phyloP scores from a whole-genome alignment of 2,888 invertebrate species.

The Elysia crispata region DNA sequence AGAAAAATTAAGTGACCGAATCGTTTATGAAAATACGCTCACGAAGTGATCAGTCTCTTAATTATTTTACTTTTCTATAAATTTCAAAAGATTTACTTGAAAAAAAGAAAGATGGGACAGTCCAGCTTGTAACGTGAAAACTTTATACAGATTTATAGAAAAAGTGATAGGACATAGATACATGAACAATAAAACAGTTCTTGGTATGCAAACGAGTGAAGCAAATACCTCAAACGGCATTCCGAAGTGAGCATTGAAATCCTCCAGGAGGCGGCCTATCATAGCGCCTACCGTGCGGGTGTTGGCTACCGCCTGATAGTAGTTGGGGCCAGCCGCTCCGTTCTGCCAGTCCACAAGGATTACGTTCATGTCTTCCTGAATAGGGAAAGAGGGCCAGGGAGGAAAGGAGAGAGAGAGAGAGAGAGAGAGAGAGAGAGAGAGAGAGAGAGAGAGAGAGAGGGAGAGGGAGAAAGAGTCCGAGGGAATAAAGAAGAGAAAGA shows the following conservation, averaged over 20 bases:
- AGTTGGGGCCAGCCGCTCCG: conserved; percentile 47
- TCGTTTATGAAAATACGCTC: too few species aligned
- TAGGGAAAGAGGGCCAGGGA: conserved; percentile 1
- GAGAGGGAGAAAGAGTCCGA: background rate
- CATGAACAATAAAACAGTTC: too few species aligned
- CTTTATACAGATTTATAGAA: too few species aligned
- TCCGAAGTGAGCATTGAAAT: background rate
- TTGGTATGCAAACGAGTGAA: too few species aligned
- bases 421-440: background rate
- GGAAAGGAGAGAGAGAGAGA: background rate
- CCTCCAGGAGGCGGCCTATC: conserved; percentile 41
- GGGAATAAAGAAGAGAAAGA: background rate
- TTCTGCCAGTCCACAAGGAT: conserved; percentile 47
- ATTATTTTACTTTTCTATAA: too few species aligned
- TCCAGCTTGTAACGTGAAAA: too few species aligned
- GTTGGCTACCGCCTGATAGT: conserved; percentile 51
- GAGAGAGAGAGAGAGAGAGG: background rate
- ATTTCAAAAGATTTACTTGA: too few species aligned
- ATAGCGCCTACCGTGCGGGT: conserved; percentile 47
- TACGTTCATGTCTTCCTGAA: conserved; percentile 53
- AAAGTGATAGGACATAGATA: too few species aligned
- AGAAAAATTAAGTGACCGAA: too few species aligned
- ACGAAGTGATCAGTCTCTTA: too few species aligned
- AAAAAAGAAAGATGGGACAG: too few species aligned
- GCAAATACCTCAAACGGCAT: too few species aligned